Evolutionary conservation across 2,888 invertebrate species (phyloP), one percentile per base, ranked within the genome.

Genomic region (Mechanitis mazaeus): DNA sequence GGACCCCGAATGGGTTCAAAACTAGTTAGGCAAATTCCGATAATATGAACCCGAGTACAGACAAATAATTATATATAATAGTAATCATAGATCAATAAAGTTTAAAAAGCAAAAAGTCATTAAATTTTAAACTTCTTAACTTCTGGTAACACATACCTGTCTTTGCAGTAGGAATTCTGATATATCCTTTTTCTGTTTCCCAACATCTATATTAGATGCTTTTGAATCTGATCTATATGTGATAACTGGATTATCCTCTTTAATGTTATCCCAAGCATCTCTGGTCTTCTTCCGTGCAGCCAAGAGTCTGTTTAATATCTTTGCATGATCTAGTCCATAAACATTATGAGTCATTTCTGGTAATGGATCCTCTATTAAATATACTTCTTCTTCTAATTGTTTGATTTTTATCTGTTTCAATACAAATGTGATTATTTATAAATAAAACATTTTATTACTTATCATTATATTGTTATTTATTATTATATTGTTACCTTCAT

Each of bases 331-430:
- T 55, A 96, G 80, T 0, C 94, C 94, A 47, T 93, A 91, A 3
- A 95, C 92, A 79, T 93, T 92, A 67, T 95, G 91, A 1, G 93
- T 92, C 95, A 96, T 96, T 64, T 91, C 83, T 2, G 95, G 95
- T 64, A 94, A 71, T 4, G 86, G 79, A 6, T 91, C 83, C 50
- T 91, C 86, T 55, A 77, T 75, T 45, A 79, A 63, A 3, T 80
- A 77, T 4, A 74, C 54, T 56, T 81, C 76, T 3, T 84, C 83
- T 71, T 90, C 90, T 42, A 90, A 60, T 58, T 83, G 80, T 63
- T 79, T 82, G 71, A 86, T 87, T 77, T 85, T 86, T 1, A 84
- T 31, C 50, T 50, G 31, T 31, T 31, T 31, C 5, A 50, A 50
- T 31, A 3, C 11, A 50, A 50, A 31, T 3, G 3, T 11, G 38